Evolutionary conservation across 1,140 invertebrate genomes (phyloP).

Genomic region (Drosophila lacteicornis): DNA sequence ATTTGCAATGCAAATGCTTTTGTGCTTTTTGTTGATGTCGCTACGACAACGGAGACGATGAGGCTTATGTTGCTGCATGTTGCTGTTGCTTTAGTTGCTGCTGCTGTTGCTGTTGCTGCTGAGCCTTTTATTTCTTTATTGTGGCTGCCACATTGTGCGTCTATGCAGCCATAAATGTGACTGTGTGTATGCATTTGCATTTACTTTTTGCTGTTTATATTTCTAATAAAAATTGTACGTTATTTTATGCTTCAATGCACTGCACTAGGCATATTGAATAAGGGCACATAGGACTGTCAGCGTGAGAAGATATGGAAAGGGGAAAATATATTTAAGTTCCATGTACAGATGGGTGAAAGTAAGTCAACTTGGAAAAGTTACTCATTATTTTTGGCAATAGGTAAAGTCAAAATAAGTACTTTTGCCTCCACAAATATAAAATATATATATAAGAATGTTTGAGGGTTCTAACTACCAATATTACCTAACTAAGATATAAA

Average conservation of each 20-base stretch:
- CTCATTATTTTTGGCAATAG: no score
- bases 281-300: constrained; percentile 16
- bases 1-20: constrained; percentile 81
- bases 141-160: constrained; percentile 63
- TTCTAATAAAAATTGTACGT: constrained; percentile 81
- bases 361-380: no score
- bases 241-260: constrained; percentile 75
- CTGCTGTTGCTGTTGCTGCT: constrained; percentile 48
- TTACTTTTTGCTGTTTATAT: constrained; percentile 74
- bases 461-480: no score
- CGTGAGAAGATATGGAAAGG: not conserved
- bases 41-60: constrained; percentile 59
- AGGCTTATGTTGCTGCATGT: constrained; percentile 59
- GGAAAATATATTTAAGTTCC: not conserved
- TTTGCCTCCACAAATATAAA: no score
- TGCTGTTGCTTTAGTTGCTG: constrained; percentile 38
- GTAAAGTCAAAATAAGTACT: no score
- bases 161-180: constrained; percentile 19
- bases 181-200: constrained; percentile 33
- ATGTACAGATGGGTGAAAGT: no score
- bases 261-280: constrained; percentile 40
- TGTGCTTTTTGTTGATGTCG: constrained; percentile 74
- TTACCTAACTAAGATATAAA: no score
- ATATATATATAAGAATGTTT: no score
- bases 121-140: constrained; percentile 79